Evolutionary conservation across 2,113 vertebrate species (phyloP).

Genomic region (Platichthys flesus): DNA sequence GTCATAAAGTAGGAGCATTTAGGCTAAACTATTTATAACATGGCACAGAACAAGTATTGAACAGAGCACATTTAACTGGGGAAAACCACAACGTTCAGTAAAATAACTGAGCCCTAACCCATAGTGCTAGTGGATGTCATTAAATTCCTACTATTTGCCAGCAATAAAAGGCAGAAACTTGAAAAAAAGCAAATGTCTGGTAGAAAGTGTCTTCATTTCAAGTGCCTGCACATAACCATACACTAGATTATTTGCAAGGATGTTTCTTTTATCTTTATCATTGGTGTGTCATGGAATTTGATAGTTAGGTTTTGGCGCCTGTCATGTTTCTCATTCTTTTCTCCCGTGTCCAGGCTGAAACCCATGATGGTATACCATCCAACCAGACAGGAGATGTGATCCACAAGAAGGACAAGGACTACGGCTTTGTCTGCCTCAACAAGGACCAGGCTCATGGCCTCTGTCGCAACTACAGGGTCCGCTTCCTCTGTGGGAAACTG

Average conservation of each 20-base stretch:
- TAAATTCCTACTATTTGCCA: constrained; percentile 18
- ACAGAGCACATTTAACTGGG: background rate
- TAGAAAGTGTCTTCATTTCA: constrained; percentile 1
- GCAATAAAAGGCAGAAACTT: constrained; percentile 1
- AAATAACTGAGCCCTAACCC: background rate
- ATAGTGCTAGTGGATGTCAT: background rate
- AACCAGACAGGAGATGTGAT: constrained; percentile 88
- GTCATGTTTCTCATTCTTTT: background rate
- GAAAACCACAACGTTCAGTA: background rate
- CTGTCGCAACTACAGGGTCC: constrained; percentile 91
- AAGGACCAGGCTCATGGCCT: constrained; percentile 83
- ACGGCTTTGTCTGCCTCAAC: constrained; percentile 91
- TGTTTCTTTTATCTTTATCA: background rate
- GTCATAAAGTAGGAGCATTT: background rate
- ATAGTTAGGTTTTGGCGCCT: background rate
- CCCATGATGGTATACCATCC: constrained; percentile 81
- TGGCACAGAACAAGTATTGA: background rate
- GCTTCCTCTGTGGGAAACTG: constrained; percentile 93
- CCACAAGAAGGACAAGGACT: constrained; percentile 89
- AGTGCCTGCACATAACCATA: background rate
- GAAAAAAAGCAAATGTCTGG: constrained; percentile 30
- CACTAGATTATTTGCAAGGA: background rate
- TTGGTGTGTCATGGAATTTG: background rate
- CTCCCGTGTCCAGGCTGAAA: constrained; percentile 81
- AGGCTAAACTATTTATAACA: background rate